phyloP scores from a whole-genome alignment of 2,888 invertebrate genomes.

The Andrena haemorrhoa region DNA sequence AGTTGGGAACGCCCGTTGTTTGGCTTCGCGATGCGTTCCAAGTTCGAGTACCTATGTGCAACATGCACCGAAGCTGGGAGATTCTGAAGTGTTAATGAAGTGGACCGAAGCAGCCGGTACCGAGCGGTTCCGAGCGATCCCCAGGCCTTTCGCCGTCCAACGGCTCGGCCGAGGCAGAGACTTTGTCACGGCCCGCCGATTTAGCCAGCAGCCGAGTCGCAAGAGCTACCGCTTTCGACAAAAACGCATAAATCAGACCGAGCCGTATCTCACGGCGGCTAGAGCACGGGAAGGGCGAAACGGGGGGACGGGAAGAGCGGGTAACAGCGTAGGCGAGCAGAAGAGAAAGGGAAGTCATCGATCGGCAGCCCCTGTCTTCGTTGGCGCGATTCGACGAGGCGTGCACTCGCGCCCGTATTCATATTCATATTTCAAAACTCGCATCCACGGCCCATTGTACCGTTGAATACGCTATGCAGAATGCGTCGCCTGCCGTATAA shows the following conservation, averaged over 20 bases:
- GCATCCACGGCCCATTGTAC: conserved; percentile 79
- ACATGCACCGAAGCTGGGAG: no score
- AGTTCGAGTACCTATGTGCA: no score
- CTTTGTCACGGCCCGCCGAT: no score
- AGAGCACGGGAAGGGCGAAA: conserved; percentile 15
- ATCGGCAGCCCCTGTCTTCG: conserved; percentile 75
- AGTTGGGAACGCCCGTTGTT: not conserved
- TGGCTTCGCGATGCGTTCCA: not conserved
- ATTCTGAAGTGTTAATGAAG: no score
- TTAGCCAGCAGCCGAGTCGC: not conserved
- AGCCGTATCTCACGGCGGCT: conserved; percentile 41
- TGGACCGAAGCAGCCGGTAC: no score
- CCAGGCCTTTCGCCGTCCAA: no score
- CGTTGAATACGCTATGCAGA: conserved; percentile 80
- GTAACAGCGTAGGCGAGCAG: conserved; percentile 43
- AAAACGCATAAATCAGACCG: conserved; percentile 64
- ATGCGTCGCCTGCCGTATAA: conserved; percentile 80
- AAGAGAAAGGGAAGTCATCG: conserved; percentile 70
- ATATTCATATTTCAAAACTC: conserved; percentile 82
- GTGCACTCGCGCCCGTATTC: conserved; percentile 73
- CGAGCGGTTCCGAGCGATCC: no score
- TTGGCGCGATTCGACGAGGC: conserved; percentile 76
- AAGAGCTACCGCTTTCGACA: conserved; percentile 52
- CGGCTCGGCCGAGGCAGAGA: no score
- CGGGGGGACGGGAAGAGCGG: not conserved